phyloP scores from a whole-genome alignment of 2,888 invertebrate genomes.

The Sepiola atlantica region DNA sequence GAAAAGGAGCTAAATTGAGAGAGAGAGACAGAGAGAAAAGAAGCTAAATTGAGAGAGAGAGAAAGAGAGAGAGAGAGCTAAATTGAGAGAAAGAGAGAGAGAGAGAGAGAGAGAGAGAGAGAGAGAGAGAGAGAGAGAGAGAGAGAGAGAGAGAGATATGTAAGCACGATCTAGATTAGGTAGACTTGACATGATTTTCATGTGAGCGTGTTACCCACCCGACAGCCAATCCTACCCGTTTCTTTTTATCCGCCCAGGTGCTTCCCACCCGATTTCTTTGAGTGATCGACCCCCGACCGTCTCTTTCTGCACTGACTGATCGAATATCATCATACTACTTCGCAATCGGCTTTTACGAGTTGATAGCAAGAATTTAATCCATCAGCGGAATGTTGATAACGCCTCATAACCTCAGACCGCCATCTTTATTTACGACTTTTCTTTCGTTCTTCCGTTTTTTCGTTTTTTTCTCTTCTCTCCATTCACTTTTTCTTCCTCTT shows the following conservation, averaged over 20 bases:
- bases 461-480: background rate
- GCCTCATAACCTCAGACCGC: background rate
- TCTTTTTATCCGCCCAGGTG: background rate
- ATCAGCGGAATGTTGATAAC: background rate
- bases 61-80: background rate
- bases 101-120: background rate
- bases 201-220: background rate
- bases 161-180: background rate
- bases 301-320: background rate
- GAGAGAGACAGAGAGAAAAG: no score
- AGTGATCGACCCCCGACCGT: background rate
- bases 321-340: background rate
- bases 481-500: background rate
- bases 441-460: no score
- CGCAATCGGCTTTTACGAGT: slow-evolving; percentile 6
- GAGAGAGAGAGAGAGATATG: background rate
- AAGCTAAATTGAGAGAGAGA: background rate
- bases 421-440: background rate
- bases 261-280: background rate
- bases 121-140: background rate
- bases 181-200: background rate
- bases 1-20: no score
- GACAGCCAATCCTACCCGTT: background rate
- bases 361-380: background rate
- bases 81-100: background rate